phyloP scores from a whole-genome alignment of 2,113 vertebrate genomes.

The Scalopus aquaticus region DNA sequence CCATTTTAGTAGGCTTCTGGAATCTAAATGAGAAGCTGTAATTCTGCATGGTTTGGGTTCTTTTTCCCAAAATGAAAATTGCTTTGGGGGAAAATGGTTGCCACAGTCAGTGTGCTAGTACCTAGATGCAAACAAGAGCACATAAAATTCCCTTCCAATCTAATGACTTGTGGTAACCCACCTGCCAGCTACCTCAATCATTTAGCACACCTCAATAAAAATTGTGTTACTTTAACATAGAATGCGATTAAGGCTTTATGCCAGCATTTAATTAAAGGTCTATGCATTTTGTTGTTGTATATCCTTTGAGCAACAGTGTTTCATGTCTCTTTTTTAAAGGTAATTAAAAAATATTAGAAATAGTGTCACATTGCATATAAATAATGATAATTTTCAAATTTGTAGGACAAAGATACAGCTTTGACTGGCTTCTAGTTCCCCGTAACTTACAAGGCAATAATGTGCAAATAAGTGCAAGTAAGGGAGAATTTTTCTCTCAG shows the following conservation, averaged over 20 bases:
- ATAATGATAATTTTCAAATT: background rate
- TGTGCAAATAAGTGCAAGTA: too few relatives aligned
- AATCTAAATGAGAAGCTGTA: conserved; percentile 28
- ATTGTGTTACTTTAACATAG: conserved; percentile 48
- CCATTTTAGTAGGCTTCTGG: background rate
- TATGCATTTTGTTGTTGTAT: conserved; percentile 32
- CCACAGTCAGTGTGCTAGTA: background rate
- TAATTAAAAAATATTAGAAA: conserved; percentile 48
- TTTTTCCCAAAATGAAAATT: conserved; percentile 31
- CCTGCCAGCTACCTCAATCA: conserved; percentile 56
- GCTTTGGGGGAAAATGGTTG: conserved; percentile 44
- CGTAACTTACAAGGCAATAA: background rate
- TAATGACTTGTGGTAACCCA: conserved; percentile 47
- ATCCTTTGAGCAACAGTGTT: conserved; percentile 16
- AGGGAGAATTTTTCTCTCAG: background rate
- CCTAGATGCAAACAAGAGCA: conserved; percentile 4
- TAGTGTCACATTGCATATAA: background rate
- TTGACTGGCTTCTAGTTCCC: background rate
- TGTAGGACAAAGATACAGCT: background rate
- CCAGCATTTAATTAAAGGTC: conserved; percentile 66
- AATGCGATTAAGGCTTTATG: conserved; percentile 68
- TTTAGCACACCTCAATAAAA: conserved; percentile 62
- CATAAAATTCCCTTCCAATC: background rate
- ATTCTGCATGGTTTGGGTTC: background rate
- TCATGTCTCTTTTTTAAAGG: background rate